phyloP scores from a whole-genome alignment of 2,797 vertebrate species.

The Siniperca scherzeri region DNA sequence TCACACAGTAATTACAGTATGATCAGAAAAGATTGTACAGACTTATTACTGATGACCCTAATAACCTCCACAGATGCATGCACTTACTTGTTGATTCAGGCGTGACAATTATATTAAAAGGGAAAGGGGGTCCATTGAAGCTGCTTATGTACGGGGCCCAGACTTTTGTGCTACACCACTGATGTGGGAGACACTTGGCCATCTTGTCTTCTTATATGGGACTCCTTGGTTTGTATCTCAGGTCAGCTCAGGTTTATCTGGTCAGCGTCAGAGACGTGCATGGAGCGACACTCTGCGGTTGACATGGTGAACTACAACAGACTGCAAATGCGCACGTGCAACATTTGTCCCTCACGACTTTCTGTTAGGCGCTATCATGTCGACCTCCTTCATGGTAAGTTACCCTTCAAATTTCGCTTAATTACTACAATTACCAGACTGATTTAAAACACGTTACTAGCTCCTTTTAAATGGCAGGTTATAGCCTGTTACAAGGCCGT shows the following conservation, averaged over 20 bases:
- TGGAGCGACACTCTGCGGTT: slow-evolving; percentile 51
- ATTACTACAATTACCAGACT: rapidly evolving
- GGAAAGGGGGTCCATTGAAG: background rate
- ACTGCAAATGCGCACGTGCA: background rate
- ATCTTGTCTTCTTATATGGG: background rate
- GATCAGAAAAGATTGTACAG: too few relatives aligned
- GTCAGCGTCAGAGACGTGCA: background rate
- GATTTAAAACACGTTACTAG: too few relatives aligned
- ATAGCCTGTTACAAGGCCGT: background rate
- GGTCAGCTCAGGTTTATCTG: background rate
- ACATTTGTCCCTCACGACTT: slow-evolving; percentile 53
- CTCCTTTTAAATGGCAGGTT: rapidly evolving
- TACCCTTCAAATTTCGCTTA: slow-evolving; percentile 40
- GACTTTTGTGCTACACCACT: background rate
- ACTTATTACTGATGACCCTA: background rate
- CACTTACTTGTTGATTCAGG: background rate
- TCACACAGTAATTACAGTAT: too few relatives aligned
- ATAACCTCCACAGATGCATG: background rate
- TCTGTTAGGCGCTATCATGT: slow-evolving; percentile 70
- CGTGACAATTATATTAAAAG: background rate
- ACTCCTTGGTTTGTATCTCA: background rate
- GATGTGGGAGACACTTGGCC: too few relatives aligned
- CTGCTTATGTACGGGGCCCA: background rate
- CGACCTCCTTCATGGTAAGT: slow-evolving; percentile 69
- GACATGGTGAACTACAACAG: background rate